Conservation (phyloP, 2,113 vertebrate species). For the Maccullochella peelii region DNA sequence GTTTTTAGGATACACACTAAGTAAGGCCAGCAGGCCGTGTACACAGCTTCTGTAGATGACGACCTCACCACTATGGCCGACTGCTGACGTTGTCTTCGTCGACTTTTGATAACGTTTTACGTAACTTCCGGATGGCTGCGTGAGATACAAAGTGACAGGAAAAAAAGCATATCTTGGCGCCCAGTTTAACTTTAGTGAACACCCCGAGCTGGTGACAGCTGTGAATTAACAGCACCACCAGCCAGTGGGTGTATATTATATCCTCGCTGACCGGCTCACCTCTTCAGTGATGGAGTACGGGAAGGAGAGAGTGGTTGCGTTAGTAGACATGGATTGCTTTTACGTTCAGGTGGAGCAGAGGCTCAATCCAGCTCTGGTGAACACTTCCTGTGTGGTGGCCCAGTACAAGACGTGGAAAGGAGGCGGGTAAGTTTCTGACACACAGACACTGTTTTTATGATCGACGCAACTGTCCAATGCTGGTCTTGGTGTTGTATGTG, state of each 20-base stretch:
- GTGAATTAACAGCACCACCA: not conserved
- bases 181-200: not conserved
- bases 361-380: conserved; percentile 87
- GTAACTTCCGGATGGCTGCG: not conserved
- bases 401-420: conserved; percentile 98
- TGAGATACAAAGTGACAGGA: conserved; percentile 28
- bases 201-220: rapidly evolving
- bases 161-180: not conserved
- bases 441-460: conserved; percentile 1
- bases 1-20: too few relatives aligned
- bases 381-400: conserved; percentile 93
- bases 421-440: conserved; percentile 89
- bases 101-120: conserved; percentile 67
- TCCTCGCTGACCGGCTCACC: not conserved
- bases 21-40: too few relatives aligned
- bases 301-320: conserved; percentile 89
- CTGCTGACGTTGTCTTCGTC: conserved; percentile 23
- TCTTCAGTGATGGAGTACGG: conserved; percentile 84
- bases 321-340: conserved; percentile 98
- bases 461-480: not conserved
- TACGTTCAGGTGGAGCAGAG: conserved; percentile 98
- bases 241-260: too few relatives aligned
- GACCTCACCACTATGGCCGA: not conserved
- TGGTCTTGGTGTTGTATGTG: too few relatives aligned
- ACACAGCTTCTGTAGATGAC: too few relatives aligned